Conservation (phyloP, 2,888 invertebrate species). For the Biston stratarius region DNA sequence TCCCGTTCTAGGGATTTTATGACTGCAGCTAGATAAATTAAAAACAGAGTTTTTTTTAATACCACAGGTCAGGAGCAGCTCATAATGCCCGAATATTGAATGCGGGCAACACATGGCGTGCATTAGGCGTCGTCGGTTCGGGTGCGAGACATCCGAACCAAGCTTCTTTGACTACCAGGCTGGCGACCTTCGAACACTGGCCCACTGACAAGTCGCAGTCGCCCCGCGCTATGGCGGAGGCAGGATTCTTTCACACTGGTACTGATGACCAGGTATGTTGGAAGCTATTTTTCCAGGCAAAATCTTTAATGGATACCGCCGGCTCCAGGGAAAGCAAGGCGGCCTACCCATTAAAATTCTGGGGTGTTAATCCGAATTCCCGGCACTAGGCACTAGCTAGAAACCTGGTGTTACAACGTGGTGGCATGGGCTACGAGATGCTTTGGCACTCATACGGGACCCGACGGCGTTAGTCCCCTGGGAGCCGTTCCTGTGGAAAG, state of each 20-base stretch:
- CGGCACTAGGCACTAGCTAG: too few relatives aligned
- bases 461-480: too few relatives aligned
- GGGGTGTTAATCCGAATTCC: too few relatives aligned
- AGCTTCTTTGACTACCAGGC: slow-evolving; percentile 88
- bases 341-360: too few relatives aligned
- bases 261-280: slow-evolving; percentile 87
- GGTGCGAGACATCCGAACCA: slow-evolving; percentile 87
- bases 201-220: slow-evolving; percentile 91
- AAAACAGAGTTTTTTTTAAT: neutral
- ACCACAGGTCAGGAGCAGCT: slow-evolving; percentile 69
- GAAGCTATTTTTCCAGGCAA: too few relatives aligned
- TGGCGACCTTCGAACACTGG: slow-evolving; percentile 91
- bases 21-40: too few relatives aligned
- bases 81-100: slow-evolving; percentile 73
- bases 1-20: too few relatives aligned
- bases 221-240: slow-evolving; percentile 92
- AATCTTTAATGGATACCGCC: neutral
- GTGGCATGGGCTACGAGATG: too few relatives aligned
- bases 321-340: too few relatives aligned
- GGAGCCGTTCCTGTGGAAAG: too few relatives aligned
- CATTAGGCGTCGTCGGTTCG: slow-evolving; percentile 75
- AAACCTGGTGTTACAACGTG: too few relatives aligned
- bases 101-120: slow-evolving; percentile 69
- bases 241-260: slow-evolving; percentile 95
- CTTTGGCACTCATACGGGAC: too few relatives aligned